Evolutionary conservation across 2,888 invertebrate genomes (phyloP).

Genomic region (Ctenicera cuprea): DNA sequence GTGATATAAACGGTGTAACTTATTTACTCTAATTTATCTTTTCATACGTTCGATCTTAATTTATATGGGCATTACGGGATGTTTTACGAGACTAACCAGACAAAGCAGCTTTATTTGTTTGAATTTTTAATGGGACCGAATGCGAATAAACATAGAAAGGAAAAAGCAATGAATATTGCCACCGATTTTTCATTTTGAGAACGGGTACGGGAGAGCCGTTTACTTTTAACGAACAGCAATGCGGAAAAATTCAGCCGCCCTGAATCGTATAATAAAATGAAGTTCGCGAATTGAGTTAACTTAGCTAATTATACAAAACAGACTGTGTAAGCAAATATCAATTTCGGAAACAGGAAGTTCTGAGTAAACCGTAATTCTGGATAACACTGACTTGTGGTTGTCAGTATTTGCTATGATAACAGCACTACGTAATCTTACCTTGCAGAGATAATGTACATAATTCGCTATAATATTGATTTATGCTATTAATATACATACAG

Average conservation of each 20-base stretch:
- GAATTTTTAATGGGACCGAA: neutral
- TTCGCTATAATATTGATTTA: conserved; percentile 14
- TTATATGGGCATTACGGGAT: neutral
- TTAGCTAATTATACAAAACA: neutral
- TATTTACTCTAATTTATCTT: neutral
- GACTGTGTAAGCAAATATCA: conserved; percentile 7
- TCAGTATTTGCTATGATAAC: neutral
- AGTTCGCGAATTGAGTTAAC: neutral
- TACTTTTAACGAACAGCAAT: too few relatives aligned
- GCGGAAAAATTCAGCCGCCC: too few relatives aligned
- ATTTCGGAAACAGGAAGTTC: conserved; percentile 3
- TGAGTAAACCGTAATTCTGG: conserved; percentile 6
- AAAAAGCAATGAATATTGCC: neutral
- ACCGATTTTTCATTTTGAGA: neutral
- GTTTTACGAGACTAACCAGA: neutral
- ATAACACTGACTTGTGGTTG: conserved; percentile 2
- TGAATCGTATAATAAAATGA: neutral
- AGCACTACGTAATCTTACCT: conserved; percentile 21
- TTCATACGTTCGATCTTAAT: neutral
- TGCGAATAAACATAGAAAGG: conserved; percentile 7
- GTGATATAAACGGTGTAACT: neutral
- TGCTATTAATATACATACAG: conserved; percentile 29
- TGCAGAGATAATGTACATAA: conserved; percentile 15
- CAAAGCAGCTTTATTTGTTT: conserved; percentile 5
- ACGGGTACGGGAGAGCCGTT: too few relatives aligned